Percentiles rank a stretch among this genome's conserved stretches.
phyloP scores from a whole-genome alignment of 2,797 vertebrate species.

The Pangasius mekongensis region DNA sequence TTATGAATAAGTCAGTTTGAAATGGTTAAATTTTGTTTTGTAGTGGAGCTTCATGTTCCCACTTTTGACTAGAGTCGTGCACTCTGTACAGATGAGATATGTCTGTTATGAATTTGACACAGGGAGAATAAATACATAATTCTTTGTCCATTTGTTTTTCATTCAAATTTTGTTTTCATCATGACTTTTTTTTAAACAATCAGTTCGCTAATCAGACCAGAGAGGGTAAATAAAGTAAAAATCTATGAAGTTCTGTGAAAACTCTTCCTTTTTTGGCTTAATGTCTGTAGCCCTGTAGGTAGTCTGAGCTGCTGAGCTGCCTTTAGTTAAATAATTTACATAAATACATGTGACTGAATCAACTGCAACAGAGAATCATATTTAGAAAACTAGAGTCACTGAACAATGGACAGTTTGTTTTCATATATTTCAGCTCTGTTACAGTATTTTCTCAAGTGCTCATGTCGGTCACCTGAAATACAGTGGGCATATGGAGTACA shows the following conservation, averaged over 20 bases:
- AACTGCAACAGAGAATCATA: background rate
- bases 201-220: background rate
- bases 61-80: background rate
- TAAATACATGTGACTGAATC: background rate
- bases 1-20: background rate
- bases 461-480: background rate
- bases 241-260: background rate
- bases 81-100: background rate
- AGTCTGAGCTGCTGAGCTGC: background rate
- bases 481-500: background rate
- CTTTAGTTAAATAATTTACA: background rate
- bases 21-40: background rate
- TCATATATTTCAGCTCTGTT: background rate
- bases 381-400: background rate
- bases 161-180: background rate
- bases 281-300: background rate
- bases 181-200: background rate
- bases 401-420: background rate
- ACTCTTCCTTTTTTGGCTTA: background rate
- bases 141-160: background rate
- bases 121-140: background rate
- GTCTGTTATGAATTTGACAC: background rate
- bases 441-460: background rate
- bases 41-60: background rate
- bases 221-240: background rate